Evolutionary conservation across 2,113 vertebrate genomes (phyloP).

Genomic region (Tachycineta bicolor): DNA sequence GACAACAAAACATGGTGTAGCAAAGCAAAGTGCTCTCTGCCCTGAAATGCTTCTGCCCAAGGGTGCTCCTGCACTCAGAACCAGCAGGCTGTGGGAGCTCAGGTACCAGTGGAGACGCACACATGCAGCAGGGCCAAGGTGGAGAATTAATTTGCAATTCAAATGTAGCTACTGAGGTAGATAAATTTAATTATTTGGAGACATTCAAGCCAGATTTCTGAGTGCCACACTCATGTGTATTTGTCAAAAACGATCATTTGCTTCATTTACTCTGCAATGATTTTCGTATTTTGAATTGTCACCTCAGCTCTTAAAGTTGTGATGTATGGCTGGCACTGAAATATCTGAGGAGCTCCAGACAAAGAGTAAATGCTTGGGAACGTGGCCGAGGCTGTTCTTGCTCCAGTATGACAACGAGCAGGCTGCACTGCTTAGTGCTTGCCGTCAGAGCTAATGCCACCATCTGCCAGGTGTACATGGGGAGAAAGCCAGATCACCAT

Average conservation of each 20-base stretch:
- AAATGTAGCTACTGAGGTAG: conserved; percentile 62
- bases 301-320: conserved; percentile 43
- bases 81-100: background rate
- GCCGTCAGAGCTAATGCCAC: background rate
- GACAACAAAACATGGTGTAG: fast-evolving
- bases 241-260: conserved; percentile 68
- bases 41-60: background rate
- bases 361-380: conserved; percentile 38
- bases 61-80: background rate
- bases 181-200: conserved; percentile 70
- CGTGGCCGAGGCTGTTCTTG: background rate
- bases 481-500: background rate
- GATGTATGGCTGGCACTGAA: conserved; percentile 55
- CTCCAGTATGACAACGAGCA: background rate
- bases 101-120: background rate
- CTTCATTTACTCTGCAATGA: conserved; percentile 64
- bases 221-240: conserved; percentile 59
- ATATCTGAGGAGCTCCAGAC: conserved; percentile 40
- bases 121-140: background rate
- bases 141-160: conserved; percentile 61
- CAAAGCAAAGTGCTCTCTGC: background rate
- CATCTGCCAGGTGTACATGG: background rate
- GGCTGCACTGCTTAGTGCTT: conserved; percentile 1
- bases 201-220: conserved; percentile 62
- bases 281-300: conserved; percentile 50